phyloP scores from a whole-genome alignment of 2,888 invertebrate genomes.

The Hydropsyche betteni region DNA sequence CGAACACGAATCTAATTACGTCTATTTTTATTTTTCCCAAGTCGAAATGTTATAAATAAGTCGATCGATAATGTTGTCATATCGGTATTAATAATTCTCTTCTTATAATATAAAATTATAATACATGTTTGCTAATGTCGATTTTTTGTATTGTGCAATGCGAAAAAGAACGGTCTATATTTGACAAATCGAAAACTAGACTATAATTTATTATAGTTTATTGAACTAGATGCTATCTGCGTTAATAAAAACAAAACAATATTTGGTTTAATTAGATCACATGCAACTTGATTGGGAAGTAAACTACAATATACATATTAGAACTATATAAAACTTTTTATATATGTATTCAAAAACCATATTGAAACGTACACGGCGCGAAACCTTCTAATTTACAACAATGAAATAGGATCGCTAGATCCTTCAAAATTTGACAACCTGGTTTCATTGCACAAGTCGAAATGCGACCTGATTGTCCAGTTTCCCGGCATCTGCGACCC shows the following conservation, averaged over 20 bases:
- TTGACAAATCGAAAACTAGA: constrained; percentile 5
- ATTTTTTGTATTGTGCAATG: not conserved
- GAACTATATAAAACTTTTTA: too few species aligned
- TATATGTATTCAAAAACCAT: too few species aligned
- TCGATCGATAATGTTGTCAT: constrained; percentile 4
- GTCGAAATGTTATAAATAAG: not conserved
- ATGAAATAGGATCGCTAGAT: constrained; percentile 1
- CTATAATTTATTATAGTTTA: too few species aligned
- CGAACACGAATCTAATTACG: too few species aligned
- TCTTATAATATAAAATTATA: not conserved
- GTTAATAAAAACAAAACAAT: too few species aligned
- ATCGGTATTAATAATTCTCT: not conserved
- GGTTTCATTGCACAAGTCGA: constrained; percentile 23
- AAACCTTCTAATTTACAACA: not conserved
- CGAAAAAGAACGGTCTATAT: not conserved
- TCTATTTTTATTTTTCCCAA: too few species aligned
- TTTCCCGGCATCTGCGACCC: constrained; percentile 29
- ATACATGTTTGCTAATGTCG: not conserved
- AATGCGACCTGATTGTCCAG: constrained; percentile 28
- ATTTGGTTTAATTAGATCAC: too few species aligned
- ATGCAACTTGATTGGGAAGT: too few species aligned
- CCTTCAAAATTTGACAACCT: constrained; percentile 22
- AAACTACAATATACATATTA: too few species aligned
- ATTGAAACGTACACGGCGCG: too few species aligned
- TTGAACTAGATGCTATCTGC: too few species aligned